phyloP scores from a whole-genome alignment of 1,140 invertebrate genomes.

The Phocides pigmalion region DNA sequence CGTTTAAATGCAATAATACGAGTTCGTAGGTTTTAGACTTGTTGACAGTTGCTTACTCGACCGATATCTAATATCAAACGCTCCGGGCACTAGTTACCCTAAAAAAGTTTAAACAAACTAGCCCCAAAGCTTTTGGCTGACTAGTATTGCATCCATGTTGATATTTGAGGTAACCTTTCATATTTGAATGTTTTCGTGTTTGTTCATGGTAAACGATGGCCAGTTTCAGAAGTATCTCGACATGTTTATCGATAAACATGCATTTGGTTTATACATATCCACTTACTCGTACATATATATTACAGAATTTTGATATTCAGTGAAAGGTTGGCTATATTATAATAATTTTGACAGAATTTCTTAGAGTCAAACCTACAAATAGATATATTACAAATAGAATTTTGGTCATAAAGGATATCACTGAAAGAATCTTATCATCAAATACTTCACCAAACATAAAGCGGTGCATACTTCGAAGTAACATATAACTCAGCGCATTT shows the following conservation, averaged over 20 bases:
- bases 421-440: not conserved
- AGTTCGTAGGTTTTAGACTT: constrained; percentile 35
- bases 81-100: constrained; percentile 11
- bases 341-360: too few relatives aligned
- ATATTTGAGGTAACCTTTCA: not conserved
- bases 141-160: not conserved
- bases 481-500: constrained; percentile 75
- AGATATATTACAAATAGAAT: too few relatives aligned
- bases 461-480: constrained; percentile 44
- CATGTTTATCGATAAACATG: not conserved
- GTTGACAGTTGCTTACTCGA: constrained; percentile 31
- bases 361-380: too few relatives aligned
- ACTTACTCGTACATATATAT: too few relatives aligned
- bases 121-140: constrained; percentile 5
- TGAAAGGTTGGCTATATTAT: too few relatives aligned
- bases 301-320: too few relatives aligned
- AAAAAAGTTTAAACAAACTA: constrained; percentile 21
- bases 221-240: not conserved
- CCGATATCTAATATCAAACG: constrained; percentile 34
- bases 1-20: constrained; percentile 74
- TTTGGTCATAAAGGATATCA: too few relatives aligned
- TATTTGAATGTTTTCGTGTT: not conserved
- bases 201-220: not conserved
- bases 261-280: too few relatives aligned
- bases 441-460: constrained; percentile 21